phyloP scores from a whole-genome alignment of 30 jellyfish, hydroid and myxozoan genomes.

The Pelagia noctiluca region DNA sequence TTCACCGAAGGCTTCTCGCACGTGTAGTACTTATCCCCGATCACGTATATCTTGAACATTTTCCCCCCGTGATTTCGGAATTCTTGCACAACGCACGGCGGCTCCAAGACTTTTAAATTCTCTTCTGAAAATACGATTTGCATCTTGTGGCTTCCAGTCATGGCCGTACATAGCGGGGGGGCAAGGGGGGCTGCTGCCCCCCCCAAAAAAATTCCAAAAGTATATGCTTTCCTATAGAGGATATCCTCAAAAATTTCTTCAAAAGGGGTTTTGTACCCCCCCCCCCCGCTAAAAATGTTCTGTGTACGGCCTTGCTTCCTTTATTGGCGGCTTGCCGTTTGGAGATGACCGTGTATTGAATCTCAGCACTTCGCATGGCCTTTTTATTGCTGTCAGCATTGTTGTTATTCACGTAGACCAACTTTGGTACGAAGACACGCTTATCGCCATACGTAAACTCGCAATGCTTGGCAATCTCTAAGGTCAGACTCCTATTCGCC shows the following conservation, averaged over 20 bases:
- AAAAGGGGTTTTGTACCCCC: too few relatives aligned
- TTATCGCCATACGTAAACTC: conserved; percentile 78
- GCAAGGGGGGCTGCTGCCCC: too few relatives aligned
- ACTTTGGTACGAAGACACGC: conserved; percentile 89
- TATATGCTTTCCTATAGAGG: too few relatives aligned
- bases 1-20: conserved; percentile 97
- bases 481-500: conserved; percentile 80
- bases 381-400: conserved; percentile 23
- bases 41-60: conserved; percentile 88
- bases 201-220: too few relatives aligned
- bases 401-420: conserved; percentile 47
- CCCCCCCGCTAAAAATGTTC: too few relatives aligned
- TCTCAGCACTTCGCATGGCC: conserved; percentile 45
- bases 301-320: too few relatives aligned
- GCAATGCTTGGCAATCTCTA: conserved; percentile 77
- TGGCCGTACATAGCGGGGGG: too few relatives aligned
- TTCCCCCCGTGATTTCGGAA: conserved; percentile 95
- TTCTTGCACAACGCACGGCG: conserved; percentile 96
- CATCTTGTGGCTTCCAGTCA: conserved; percentile 94
- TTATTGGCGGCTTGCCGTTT: conserved; percentile 82
- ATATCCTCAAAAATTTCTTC: too few relatives aligned
- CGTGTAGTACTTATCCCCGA: conserved; percentile 79
- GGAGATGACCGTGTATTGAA: conserved; percentile 76
- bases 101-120: conserved; percentile 45
- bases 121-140: conserved; percentile 84